phyloP scores from a whole-genome alignment of 2,113 vertebrate species.

The Ascaphus truei region DNA sequence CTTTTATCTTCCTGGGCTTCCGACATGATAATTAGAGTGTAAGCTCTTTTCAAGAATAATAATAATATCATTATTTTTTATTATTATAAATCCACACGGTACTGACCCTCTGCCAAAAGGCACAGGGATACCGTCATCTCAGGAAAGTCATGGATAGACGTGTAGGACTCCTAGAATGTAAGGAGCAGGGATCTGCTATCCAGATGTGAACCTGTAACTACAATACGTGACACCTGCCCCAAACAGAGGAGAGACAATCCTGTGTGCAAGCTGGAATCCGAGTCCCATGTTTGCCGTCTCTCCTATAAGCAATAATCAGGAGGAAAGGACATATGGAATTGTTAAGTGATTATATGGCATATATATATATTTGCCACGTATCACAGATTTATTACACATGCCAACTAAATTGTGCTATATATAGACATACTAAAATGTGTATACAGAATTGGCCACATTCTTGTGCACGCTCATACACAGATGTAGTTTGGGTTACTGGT shows the following conservation, averaged over 20 bases:
- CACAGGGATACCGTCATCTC: not conserved
- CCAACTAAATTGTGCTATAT: slow-evolving; percentile 17
- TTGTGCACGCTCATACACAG: slow-evolving; percentile 9
- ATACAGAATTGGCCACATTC: too few relatives aligned
- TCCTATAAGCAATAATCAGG: not conserved
- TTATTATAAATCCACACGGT: slow-evolving; percentile 6
- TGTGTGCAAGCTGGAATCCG: slow-evolving; percentile 8
- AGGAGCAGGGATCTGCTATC: not conserved
- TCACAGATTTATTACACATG: slow-evolving; percentile 19
- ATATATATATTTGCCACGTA: not conserved
- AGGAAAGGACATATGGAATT: slow-evolving; percentile 23
- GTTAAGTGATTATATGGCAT: not conserved
- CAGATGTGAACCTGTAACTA: slow-evolving; percentile 25
- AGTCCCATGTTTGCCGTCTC: slow-evolving; percentile 1
- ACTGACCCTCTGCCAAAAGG: not conserved
- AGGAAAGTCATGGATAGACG: not conserved
- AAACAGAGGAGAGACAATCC: slow-evolving; percentile 1
- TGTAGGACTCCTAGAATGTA: not conserved
- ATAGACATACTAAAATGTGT: slow-evolving; percentile 7
- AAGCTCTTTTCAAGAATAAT: too few relatives aligned
- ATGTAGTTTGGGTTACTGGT: not conserved
- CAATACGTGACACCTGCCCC: slow-evolving; percentile 16
- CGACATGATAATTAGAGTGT: too few relatives aligned
- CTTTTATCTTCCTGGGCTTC: too few relatives aligned
- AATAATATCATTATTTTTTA: too few relatives aligned